Conservation (phyloP, 2,797 vertebrate genomes). For the Diglossa cyanea region DNA sequence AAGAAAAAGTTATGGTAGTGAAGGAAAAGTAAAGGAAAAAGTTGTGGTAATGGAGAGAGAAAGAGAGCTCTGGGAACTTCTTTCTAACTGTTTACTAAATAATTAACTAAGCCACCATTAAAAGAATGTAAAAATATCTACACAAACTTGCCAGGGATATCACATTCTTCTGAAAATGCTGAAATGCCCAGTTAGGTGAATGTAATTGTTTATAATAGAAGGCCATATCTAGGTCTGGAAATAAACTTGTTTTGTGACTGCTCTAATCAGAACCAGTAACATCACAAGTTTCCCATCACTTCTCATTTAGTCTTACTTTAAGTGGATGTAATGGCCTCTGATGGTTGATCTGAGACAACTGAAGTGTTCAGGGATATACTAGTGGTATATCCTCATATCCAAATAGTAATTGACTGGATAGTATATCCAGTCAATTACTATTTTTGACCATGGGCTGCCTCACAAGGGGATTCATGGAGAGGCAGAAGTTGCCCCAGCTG, state of each 20-base stretch:
- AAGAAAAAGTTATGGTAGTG: neutral
- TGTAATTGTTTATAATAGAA: neutral
- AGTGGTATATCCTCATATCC: too few species aligned
- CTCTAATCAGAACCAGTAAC: neutral
- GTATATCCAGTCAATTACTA: neutral
- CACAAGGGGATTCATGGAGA: neutral
- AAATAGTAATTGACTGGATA: too few species aligned
- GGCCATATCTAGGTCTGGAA: neutral
- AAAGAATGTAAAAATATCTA: neutral
- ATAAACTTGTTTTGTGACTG: neutral
- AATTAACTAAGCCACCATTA: neutral
- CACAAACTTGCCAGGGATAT: neutral
- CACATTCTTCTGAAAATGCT: neutral
- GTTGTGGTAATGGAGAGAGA: neutral
- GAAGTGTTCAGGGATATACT: neutral
- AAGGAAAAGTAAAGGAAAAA: neutral
- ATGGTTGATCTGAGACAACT: neutral
- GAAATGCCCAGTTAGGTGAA: neutral
- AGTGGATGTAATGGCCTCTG: neutral
- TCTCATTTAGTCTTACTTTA: neutral
- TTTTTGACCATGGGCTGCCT: neutral
- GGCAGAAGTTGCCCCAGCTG: neutral
- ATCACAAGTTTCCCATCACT: neutral
- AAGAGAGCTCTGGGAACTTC: neutral
- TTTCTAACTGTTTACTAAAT: neutral